Percentiles rank a stretch among this genome's conserved stretches.
Conservation (phyloP, 2,888 invertebrate genomes). For the Coelopa pilipes region DNA sequence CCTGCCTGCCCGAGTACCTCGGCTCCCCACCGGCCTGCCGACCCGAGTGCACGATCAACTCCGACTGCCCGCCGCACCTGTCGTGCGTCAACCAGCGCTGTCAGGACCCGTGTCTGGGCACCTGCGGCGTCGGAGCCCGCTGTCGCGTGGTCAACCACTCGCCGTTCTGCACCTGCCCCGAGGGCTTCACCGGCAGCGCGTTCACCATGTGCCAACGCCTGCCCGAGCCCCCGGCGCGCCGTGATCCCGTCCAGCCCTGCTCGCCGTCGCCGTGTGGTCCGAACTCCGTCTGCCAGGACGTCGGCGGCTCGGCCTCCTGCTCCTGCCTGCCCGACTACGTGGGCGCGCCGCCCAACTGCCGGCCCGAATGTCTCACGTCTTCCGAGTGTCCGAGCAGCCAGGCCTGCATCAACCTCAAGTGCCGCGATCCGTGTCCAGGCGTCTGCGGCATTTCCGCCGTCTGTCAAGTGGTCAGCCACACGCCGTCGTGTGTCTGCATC, state of each 20-base stretch:
- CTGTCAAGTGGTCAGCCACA: slow-evolving; percentile 81
- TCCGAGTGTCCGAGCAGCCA: slow-evolving; percentile 78
- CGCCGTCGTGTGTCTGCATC: slow-evolving; percentile 75
- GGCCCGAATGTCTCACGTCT: slow-evolving; percentile 79
- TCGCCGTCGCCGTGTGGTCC: slow-evolving; percentile 73
- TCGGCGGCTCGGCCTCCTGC: slow-evolving; percentile 73
- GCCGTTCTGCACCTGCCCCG: slow-evolving; percentile 75
- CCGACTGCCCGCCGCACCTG: slow-evolving; percentile 76
- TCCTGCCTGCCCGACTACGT: slow-evolving; percentile 75
- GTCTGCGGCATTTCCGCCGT: slow-evolving; percentile 79
- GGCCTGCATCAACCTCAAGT: slow-evolving; percentile 82
- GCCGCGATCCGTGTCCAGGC: slow-evolving; percentile 81
- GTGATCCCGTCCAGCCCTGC: slow-evolving; percentile 69
- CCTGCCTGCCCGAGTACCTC: slow-evolving; percentile 75
- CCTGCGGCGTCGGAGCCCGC: slow-evolving; percentile 77
- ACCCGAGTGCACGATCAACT: slow-evolving; percentile 80
- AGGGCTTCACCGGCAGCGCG: slow-evolving; percentile 78
- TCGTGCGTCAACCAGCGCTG: slow-evolving; percentile 81
- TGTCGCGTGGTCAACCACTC: slow-evolving; percentile 78
- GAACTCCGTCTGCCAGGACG: slow-evolving; percentile 72
- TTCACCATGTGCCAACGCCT: slow-evolving; percentile 72
- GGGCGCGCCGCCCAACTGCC: slow-evolving; percentile 81
- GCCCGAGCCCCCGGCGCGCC: slow-evolving; percentile 59
- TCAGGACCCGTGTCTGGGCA: slow-evolving; percentile 79
- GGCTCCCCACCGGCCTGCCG: slow-evolving; percentile 81